Evolutionary conservation across 1,140 invertebrate species (phyloP), one percentile per base, ranked within the genome.

Genomic region (Atopsyche davidsoni): DNA sequence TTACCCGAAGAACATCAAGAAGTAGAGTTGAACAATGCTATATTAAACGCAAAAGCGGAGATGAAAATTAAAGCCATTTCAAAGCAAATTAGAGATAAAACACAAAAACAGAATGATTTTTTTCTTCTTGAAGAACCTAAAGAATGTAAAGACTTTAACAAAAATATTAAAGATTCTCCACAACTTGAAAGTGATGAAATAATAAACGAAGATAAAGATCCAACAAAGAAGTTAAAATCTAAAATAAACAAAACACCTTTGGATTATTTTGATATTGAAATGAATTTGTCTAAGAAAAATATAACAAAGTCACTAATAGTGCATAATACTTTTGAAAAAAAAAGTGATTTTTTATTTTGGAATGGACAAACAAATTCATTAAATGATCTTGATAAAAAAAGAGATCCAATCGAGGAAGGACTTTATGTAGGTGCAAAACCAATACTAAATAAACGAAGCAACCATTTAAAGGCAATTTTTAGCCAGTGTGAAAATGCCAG

Each of bases 211-310:
- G n/a, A n/a, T n/a, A n/a, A n/a, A n/a, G n/a, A n/a, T n/a, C n/a
- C n/a, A n/a, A n/a, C n/a, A n/a, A n/a, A n/a, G n/a, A n/a, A n/a
- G n/a, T n/a, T n/a, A n/a, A n/a, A n/a, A n/a, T n/a, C n/a, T n/a
- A n/a, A n/a, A n/a, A n/a, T n/a, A n/a, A 40, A 11, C 3, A 51
- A 51, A 28, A 46, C 50, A 17, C 16, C 43, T 18, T 41, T 52
- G 22, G 28, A 39, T 10, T 52, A 52, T 52, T 52, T 52, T 41
- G 50, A 52, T 40, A 25, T 19, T 11, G 50, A 52, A 17, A 46
- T 52, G 1, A 46, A 52, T 46, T 23, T 39, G 16, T 36, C 13
- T 17, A 7, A 31, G 9, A 34, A 23, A n/a, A 11, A 28, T 19
- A 24, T 52, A 2, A 46, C 43, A 25, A 14, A 35, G 2, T 17